Percentiles rank a stretch among this genome's conserved stretches.
Evolutionary conservation across 1,140 invertebrate species (phyloP).

Genomic region (Oryctes rhinoceros): DNA sequence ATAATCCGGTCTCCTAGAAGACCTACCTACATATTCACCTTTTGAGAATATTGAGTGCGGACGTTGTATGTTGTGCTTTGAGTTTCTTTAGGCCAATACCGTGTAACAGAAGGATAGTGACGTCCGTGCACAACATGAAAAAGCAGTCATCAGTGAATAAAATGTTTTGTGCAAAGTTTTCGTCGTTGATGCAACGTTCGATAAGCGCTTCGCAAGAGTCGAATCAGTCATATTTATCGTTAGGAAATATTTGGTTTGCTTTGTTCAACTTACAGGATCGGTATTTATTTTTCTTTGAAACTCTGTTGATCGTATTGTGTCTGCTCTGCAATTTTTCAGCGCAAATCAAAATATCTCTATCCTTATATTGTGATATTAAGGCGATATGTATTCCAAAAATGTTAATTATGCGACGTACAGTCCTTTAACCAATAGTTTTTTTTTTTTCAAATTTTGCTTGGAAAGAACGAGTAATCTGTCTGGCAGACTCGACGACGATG

Average conservation of each 20-base stretch:
- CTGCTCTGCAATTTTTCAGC: not conserved
- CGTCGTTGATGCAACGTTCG: not conserved
- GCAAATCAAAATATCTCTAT: not conserved
- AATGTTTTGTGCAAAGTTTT: not conserved
- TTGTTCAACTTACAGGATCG: not conserved
- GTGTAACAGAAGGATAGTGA: not conserved
- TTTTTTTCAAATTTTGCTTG: no score
- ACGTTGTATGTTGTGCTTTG: not conserved
- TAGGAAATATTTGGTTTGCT: not conserved
- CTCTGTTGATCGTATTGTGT: not conserved
- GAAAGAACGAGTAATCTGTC: no score
- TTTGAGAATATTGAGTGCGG: not conserved
- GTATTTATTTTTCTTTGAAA: not conserved
- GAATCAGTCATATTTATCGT: not conserved
- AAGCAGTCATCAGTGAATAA: not conserved
- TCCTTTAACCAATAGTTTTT: no score
- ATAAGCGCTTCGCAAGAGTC: not conserved
- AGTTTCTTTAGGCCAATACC: not conserved
- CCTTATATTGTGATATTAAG: not conserved
- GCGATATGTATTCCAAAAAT: no score
- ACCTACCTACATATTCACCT: not conserved
- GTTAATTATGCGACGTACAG: no score
- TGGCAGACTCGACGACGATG: no score
- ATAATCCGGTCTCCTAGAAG: not conserved
- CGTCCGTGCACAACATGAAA: not conserved